Conservation (phyloP, 2,888 invertebrate genomes). For the Drosophila helvetica region DNA sequence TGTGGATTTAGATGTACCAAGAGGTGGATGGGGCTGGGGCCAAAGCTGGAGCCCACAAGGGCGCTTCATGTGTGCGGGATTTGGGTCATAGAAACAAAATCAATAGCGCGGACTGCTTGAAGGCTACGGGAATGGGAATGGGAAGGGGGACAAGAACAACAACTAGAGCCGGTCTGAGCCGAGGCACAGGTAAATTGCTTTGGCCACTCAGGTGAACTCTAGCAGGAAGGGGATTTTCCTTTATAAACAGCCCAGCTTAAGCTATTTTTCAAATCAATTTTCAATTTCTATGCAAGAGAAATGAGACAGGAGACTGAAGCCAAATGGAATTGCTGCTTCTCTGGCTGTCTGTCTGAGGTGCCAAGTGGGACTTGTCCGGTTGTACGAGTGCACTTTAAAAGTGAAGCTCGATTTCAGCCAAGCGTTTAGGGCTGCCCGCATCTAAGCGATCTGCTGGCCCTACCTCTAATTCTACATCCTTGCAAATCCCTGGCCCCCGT, state of each 20-base stretch:
- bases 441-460: neutral
- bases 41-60: no score
- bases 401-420: neutral
- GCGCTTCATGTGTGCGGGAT: constrained; percentile 31
- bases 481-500: neutral
- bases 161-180: constrained; percentile 1
- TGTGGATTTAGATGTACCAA: constrained; percentile 8
- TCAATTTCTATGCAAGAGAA: constrained; percentile 36
- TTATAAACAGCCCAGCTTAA: constrained; percentile 22
- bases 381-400: neutral
- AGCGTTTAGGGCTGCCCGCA: constrained; percentile 11
- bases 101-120: constrained; percentile 53
- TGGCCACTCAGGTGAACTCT: constrained; percentile 19
- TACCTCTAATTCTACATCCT: neutral
- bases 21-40: no score
- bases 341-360: neutral
- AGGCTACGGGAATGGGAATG: neutral
- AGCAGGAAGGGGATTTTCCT: constrained; percentile 20
- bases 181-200: constrained; percentile 24
- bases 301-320: constrained; percentile 15
- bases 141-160: constrained; percentile 14
- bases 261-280: constrained; percentile 39
- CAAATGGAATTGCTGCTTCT: constrained; percentile 22
- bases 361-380: neutral
- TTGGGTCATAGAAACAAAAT: constrained; percentile 71